These are phyloP conservation scores for Strongylocentrotus purpuratus DNA, from an alignment of 35 echinoderm and acorn worm species.

Conservation along the genomic window DNA sequence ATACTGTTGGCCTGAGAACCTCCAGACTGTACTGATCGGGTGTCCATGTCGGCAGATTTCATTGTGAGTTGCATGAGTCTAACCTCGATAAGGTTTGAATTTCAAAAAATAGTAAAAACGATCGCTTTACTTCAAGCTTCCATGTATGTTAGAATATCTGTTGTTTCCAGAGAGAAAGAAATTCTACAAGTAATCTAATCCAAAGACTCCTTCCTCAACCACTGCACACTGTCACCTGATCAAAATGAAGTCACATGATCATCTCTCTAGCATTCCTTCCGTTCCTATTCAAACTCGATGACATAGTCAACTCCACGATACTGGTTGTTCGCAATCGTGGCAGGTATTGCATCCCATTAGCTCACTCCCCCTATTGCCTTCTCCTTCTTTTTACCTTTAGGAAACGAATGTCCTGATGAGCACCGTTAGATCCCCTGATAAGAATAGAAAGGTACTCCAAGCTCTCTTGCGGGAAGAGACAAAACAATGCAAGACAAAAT, in stretches of 20 bases:
- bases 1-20: slow-evolving; percentile 76
- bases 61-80: slow-evolving; percentile 61
- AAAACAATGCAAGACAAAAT: background rate
- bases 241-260: slow-evolving; percentile 42
- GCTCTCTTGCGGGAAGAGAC: background rate
- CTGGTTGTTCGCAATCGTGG: background rate
- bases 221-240: slow-evolving; percentile 26
- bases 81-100: background rate
- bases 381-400: background rate
- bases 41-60: slow-evolving; percentile 75
- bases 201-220: background rate
- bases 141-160: background rate
- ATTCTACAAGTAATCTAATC: background rate
- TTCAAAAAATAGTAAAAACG: background rate
- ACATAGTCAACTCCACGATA: background rate
- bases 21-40: slow-evolving; percentile 76
- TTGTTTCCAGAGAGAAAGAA: background rate
- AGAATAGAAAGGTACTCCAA: background rate
- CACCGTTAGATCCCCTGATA: background rate
- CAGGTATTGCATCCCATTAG: background rate
- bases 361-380: background rate
- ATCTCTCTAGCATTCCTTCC: background rate
- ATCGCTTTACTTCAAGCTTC: background rate
- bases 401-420: background rate
- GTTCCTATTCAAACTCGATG: background rate